phyloP scores from a whole-genome alignment of 2,888 invertebrate genomes.

The Scelioninae gen. 1 region DNA sequence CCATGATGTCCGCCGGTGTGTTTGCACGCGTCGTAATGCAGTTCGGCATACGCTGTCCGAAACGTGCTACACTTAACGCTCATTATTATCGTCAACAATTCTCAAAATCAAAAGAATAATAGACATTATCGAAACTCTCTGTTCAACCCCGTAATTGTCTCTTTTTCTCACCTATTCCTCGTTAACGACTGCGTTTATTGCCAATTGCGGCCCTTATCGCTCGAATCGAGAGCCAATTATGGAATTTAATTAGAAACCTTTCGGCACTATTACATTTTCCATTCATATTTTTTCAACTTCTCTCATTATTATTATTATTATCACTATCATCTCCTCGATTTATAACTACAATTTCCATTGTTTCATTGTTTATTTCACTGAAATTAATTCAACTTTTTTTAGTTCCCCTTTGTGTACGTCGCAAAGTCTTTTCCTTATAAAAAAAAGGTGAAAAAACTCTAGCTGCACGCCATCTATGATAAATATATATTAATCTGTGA shows the following conservation, averaged over 20 bases:
- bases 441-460: neutral
- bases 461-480: neutral
- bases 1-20: too few relatives aligned
- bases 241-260: neutral
- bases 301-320: neutral
- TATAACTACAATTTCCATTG: too few relatives aligned
- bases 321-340: neutral
- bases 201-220: conserved; percentile 1
- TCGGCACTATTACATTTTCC: neutral
- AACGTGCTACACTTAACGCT: too few relatives aligned
- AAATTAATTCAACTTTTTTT: neutral
- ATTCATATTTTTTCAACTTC: neutral
- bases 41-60: too few relatives aligned
- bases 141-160: too few relatives aligned
- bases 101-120: too few relatives aligned
- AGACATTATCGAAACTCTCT: too few relatives aligned
- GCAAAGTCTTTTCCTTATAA: neutral
- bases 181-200: conserved; percentile 2
- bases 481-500: neutral
- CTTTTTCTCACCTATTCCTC: neutral
- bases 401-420: neutral
- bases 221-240: conserved; percentile 3
- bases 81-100: too few relatives aligned
- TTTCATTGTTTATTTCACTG: too few relatives aligned
- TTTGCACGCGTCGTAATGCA: too few relatives aligned